These are phyloP conservation scores for Pammene aurita DNA, from an alignment of 2,888 invertebrate genomes.

Conservation along the genomic window DNA sequence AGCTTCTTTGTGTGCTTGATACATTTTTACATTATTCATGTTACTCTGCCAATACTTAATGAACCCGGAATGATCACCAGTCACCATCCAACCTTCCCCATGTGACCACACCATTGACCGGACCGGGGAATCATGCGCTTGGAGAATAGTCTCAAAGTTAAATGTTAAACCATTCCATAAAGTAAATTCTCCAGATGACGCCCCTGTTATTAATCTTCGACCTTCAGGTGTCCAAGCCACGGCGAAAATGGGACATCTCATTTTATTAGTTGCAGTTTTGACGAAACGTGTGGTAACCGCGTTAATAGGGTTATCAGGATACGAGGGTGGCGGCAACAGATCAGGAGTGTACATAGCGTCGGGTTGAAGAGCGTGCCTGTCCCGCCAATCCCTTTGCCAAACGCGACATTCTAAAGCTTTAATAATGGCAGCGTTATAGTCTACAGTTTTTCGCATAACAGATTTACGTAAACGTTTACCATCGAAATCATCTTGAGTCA, in stretches of 20 bases:
- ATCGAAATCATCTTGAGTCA: conserved; percentile 95
- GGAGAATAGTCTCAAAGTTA: conserved; percentile 99
- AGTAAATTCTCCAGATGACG: conserved; percentile 99
- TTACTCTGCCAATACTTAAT: conserved; percentile 99
- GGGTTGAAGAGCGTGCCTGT: conserved; percentile 94
- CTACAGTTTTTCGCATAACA: conserved; percentile 98
- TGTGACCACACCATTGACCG: conserved; percentile 99
- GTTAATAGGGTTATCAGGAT: conserved; percentile 97
- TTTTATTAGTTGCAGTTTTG: conserved; percentile 99
- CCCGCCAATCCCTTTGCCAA: conserved; percentile 97
- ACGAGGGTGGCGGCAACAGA: conserved; percentile 96
- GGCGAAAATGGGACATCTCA: conserved; percentile 99
- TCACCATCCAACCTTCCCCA: conserved; percentile 99
- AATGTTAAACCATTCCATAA: conserved; percentile 99
- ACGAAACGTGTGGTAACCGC: conserved; percentile 97
- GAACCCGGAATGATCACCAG: conserved; percentile 98
- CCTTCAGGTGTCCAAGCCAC: conserved; percentile 99
- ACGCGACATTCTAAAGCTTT: conserved; percentile 96
- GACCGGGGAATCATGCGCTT: conserved; percentile 99
- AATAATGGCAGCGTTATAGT: conserved; percentile 97
- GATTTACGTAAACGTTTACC: conserved; percentile 97
- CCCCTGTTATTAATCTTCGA: conserved; percentile 97
- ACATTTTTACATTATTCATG: conserved; percentile 99
- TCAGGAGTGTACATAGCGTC: conserved; percentile 98
- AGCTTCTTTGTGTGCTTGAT: conserved; percentile 99